Conservation (phyloP, 2,797 vertebrate species). For the Mastacembelus armatus region DNA sequence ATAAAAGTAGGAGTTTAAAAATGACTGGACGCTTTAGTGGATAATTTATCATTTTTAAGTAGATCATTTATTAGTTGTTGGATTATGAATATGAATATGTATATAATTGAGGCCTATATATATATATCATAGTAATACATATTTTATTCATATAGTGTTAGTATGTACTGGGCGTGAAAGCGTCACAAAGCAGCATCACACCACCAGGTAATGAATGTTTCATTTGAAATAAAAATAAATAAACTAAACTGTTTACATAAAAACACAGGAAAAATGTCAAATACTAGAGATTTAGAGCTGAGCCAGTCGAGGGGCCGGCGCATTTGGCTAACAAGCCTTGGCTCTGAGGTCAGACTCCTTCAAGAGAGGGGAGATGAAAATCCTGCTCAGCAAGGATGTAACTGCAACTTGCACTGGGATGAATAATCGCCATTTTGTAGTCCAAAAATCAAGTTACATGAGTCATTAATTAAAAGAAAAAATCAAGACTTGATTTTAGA, state of each 20-base stretch:
- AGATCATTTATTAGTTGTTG: too few species aligned
- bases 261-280: constrained; percentile 21
- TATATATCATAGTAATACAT: too few species aligned
- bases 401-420: background rate
- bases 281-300: background rate
- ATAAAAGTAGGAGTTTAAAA: too few species aligned
- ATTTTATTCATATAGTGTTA: too few species aligned
- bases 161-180: background rate
- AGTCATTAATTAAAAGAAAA: background rate
- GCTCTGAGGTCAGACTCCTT: constrained; percentile 1
- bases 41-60: too few species aligned
- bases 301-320: background rate
- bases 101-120: too few species aligned
- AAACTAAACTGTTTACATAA: constrained; percentile 22
- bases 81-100: too few species aligned
- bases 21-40: too few species aligned
- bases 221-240: constrained; percentile 5
- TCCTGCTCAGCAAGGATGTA: background rate
- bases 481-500: background rate
- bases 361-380: background rate
- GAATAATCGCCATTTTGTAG: constrained; percentile 15
- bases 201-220: background rate
- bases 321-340: background rate
- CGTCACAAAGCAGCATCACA: background rate
- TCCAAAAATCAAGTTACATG: background rate